These are phyloP conservation scores for Drosophila equinoxialis DNA, from an alignment of 1,140 invertebrate species.

Conservation along the genomic window DNA sequence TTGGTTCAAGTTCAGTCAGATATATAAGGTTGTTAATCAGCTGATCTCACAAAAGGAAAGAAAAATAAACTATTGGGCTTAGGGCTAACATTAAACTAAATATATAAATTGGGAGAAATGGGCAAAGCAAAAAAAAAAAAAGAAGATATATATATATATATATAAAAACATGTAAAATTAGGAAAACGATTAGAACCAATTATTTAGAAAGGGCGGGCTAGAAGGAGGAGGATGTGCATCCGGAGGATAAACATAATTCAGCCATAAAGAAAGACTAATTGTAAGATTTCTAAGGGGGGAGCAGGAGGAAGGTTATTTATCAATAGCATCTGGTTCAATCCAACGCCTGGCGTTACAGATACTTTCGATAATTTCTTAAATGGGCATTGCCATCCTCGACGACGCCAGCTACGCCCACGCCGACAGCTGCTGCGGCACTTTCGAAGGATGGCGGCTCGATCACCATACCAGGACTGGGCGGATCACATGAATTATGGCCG, in stretches of 20 bases:
- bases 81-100: conserved; percentile 62
- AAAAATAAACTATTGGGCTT: conserved; percentile 57
- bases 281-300: not conserved
- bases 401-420: conserved; percentile 51
- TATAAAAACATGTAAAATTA: conserved; percentile 4
- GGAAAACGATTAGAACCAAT: conserved; percentile 9
- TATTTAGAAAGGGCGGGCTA: not conserved
- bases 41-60: conserved; percentile 54
- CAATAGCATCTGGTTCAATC: not conserved
- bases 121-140: conserved; percentile 48
- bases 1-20: conserved; percentile 4
- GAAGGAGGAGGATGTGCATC: not conserved
- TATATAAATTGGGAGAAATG: conserved; percentile 22
- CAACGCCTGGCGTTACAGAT: conserved; percentile 71
- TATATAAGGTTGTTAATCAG: not conserved
- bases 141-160: conserved; percentile 13
- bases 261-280: not conserved
- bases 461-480: conserved; percentile 66
- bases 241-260: not conserved
- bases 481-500: conserved; percentile 58
- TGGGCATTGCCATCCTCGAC: conserved; percentile 71
- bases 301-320: conserved; percentile 8
- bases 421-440: conserved; percentile 77
- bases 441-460: conserved; percentile 81
- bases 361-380: conserved; percentile 82